Evolutionary conservation across 2,888 invertebrate genomes (phyloP), one percentile per base, ranked within the genome.

Genomic region (Ophioninae sp.): DNA sequence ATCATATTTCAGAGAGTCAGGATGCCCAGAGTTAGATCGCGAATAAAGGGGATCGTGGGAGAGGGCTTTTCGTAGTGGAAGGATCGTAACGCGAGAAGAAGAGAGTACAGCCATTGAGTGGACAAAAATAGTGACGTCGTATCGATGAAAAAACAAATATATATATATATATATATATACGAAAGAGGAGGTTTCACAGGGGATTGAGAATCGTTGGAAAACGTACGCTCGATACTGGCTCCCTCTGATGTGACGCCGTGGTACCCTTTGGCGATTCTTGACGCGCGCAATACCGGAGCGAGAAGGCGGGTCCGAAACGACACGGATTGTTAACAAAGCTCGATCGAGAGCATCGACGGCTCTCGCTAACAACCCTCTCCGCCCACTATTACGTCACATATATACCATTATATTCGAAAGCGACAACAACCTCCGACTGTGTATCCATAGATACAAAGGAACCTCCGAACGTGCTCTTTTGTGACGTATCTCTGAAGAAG

Each of bases 1-100:
- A 90, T 91, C 91, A 90, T 91, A 91, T 91, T 91, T 91, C 91
- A 91, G 88, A 88, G 88, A 88, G 88, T 85, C 88, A 86, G 86
- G 82, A 65, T 64, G 85, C 82, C 85, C 78, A 30, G 70, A 68
- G 75, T 30, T 67, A 70, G 79, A 65, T 57, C 85, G 85, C 83
- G 84, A 84, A 85, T 82, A 79, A 83, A 84, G 72, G 82, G 79
- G 30, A 30, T 77, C 81, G 74, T 56, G n/a, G 65, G 57, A 62
- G 65, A 64, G 69, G 75, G 44, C 17, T n/a, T n/a, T n/a, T n/a
- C n/a, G 81, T 64, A 62, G 81, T 79, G 82, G 81, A 78, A 77
- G 82, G 72, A 78, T 64, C 78, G 78, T 79, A 79, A 79, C 57
- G 85, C 77, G 83, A 85, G 82, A 82, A 80, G 80, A 81, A 85